Base-by-base conservation (phyloP, 2,888 invertebrate species). In the Amitus sp. region DNA sequence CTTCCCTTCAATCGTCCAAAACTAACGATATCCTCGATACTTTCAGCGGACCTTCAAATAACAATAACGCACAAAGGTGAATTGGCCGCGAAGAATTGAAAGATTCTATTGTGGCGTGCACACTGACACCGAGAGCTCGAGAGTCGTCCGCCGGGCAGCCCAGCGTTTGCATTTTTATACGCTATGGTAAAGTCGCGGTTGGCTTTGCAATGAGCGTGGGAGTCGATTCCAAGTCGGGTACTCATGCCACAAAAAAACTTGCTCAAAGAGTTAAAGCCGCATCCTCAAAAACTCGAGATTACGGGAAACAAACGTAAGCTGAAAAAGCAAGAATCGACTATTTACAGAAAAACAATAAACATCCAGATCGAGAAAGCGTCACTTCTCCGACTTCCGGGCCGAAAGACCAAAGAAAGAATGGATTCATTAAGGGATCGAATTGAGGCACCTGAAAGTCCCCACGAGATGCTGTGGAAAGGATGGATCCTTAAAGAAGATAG, bases 401-500 rank as follows among this genome's bases (percentile, higher is more conserved):
- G 3, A 15, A 37, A 37, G 10, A n/a, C 10, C n/a, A 30, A 30
- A 9, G 27, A n/a, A 30, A 2, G 30, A 30, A 30, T 30, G 30
- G n/a, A 9, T n/a, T 30, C 30, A 30, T 30, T 30, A 37, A 15
- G 15, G 2, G 15, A 13, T 4, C 3, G 19, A 42, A 42, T 12
- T 19, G 1, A 42, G 33, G 54, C 61, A 65, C 65, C 65, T 62
- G 51, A 51, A 60, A 34, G 55, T 47, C 46, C 56, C 45, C 55
- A 58, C 15, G 43, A 60, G 66, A 58, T 42, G 37, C 13, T 59
- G 57, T 51, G 47, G 46, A 61, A 60, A 66, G 66, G 66, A 68
- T 68, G 79, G 76, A 80, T 79, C 75, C 73, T 73, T 73, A 70
- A 77, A 78, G 77, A 78, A 76, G 78, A 80, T 80, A 80, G 74